Conservation (phyloP, 2,797 vertebrate genomes). For the Sparus aurata region DNA sequence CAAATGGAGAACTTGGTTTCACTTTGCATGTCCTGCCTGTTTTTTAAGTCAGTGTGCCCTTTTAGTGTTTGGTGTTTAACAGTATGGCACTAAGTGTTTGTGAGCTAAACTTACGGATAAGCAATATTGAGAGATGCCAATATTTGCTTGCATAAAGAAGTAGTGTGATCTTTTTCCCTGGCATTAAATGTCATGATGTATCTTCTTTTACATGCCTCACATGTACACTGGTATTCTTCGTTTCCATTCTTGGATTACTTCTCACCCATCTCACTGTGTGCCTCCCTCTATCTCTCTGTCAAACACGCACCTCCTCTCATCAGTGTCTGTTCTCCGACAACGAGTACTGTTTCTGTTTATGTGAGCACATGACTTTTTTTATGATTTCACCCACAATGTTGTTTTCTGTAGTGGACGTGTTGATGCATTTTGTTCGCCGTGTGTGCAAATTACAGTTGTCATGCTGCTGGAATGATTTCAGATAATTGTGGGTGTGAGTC, state of each 20-base stretch:
- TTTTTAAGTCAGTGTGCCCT: conserved; percentile 56
- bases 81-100: conserved; percentile 69
- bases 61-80: conserved; percentile 65
- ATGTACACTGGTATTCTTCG: conserved; percentile 84
- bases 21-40: conserved; percentile 71
- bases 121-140: conserved; percentile 85
- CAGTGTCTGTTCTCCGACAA: conserved; percentile 81
- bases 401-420: conserved; percentile 59
- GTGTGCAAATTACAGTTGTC: conserved; percentile 59
- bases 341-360: conserved; percentile 85
- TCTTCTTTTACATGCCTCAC: conserved; percentile 87
- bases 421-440: conserved; percentile 63
- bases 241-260: conserved; percentile 83
- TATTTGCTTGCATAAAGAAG: conserved; percentile 83
- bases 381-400: conserved; percentile 67
- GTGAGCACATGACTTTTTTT: conserved; percentile 79
- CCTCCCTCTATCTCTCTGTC: conserved; percentile 62
- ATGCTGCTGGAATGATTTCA: conserved; percentile 63
- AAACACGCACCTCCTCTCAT: conserved; percentile 69
- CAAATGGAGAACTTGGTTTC: conserved; percentile 31
- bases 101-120: conserved; percentile 74
- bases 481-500: conserved; percentile 40
- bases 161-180: conserved; percentile 79
- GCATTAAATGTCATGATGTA: conserved; percentile 86
- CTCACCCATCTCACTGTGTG: conserved; percentile 78